Conservation (phyloP, 2,113 vertebrate genomes). For the Scomber colias region DNA sequence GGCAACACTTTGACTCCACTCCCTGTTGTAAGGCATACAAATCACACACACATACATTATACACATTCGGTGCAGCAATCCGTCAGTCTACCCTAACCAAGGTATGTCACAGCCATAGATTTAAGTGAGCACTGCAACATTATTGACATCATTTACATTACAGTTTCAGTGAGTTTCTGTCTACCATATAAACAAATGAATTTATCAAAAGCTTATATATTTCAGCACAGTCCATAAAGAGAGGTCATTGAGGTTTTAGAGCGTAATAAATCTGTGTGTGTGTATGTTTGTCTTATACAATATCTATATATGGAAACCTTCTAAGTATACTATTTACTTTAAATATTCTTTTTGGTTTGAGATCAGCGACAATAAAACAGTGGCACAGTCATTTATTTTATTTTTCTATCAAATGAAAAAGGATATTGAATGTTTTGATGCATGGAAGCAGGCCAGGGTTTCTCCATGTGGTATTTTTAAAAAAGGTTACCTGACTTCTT, state of each 20-base stretch:
- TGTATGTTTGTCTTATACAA: slow-evolving; percentile 5
- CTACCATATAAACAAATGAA: slow-evolving; percentile 45
- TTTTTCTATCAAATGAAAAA: slow-evolving; percentile 23
- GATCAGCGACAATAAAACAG: slow-evolving; percentile 24
- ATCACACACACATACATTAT: slow-evolving; percentile 33
- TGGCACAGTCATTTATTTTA: slow-evolving; percentile 28
- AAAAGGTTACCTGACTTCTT: neutral
- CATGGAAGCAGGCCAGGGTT: neutral
- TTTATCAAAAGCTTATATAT: slow-evolving; percentile 38
- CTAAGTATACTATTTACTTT: slow-evolving; percentile 20
- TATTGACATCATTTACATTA: slow-evolving; percentile 53
- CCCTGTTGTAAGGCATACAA: slow-evolving; percentile 40
- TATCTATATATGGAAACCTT: neutral
- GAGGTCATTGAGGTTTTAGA: slow-evolving; percentile 8
- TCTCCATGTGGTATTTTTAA: neutral
- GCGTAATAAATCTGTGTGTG: slow-evolving; percentile 1
- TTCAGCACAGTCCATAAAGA: slow-evolving; percentile 41
- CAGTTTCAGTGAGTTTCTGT: slow-evolving; percentile 57
- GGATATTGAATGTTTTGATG: neutral
- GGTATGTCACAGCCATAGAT: slow-evolving; percentile 27
- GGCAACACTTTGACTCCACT: slow-evolving; percentile 60
- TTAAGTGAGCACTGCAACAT: slow-evolving; percentile 36
- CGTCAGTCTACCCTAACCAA: slow-evolving; percentile 15
- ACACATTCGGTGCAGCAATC: slow-evolving; percentile 12
- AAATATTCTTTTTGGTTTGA: slow-evolving; percentile 18